A percentile compares a stretch with the other conserved stretches of the same genome.
Conservation (phyloP, 2,113 vertebrate species). For the Varanus salvator region DNA sequence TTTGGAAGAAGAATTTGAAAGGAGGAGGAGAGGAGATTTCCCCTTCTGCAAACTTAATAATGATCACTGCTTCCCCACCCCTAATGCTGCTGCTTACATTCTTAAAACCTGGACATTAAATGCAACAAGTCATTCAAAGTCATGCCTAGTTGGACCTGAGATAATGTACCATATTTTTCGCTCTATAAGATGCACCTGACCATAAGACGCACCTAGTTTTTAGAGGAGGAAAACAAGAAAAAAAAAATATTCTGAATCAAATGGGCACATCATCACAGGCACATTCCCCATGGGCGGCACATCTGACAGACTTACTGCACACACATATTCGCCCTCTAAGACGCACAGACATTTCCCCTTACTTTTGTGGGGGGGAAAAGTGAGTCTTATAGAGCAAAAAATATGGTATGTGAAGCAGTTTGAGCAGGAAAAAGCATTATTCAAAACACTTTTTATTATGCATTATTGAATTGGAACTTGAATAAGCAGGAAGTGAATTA, state of each 20-base stretch:
- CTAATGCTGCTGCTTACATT: background rate
- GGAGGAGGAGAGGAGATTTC: background rate
- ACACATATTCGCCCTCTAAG: too few relatives aligned
- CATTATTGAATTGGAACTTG: background rate
- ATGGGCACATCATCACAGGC: too few relatives aligned
- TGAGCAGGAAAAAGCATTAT: background rate
- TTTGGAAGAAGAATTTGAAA: background rate
- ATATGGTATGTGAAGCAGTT: background rate
- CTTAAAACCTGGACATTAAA: background rate
- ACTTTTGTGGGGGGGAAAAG: too few relatives aligned
- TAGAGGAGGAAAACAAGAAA: too few relatives aligned
- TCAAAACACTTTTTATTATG: background rate
- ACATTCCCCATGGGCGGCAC: too few relatives aligned
- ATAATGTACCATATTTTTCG: too few relatives aligned
- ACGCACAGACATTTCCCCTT: too few relatives aligned
- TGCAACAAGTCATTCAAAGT: background rate
- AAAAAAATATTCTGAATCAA: too few relatives aligned
- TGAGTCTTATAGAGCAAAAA: too few relatives aligned
- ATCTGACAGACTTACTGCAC: too few relatives aligned
- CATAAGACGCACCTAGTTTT: too few relatives aligned
- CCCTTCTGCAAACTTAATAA: background rate
- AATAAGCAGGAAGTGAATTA: background rate
- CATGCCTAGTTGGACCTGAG: background rate
- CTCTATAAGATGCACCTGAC: too few relatives aligned
- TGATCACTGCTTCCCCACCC: background rate